Evolutionary conservation across 2,888 invertebrate species (phyloP).

Genomic region (Orchesellides sinensis): DNA sequence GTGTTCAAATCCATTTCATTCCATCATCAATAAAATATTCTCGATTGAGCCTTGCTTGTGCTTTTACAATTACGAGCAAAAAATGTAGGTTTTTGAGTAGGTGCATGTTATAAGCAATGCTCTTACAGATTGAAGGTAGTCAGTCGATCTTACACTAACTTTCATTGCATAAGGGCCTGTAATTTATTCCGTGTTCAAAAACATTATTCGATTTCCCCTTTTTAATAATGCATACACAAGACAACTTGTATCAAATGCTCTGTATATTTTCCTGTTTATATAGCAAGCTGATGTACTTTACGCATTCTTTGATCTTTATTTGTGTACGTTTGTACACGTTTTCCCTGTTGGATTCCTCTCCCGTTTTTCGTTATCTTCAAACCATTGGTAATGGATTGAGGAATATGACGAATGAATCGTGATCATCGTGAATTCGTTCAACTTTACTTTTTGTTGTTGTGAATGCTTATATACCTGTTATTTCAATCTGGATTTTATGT

Average conservation of each 20-base stretch:
- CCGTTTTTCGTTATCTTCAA: neutral
- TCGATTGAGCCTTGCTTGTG: neutral
- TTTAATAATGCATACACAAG: constrained; percentile 26
- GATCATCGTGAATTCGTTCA: constrained; percentile 43
- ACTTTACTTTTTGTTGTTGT: neutral
- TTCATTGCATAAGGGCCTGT: neutral
- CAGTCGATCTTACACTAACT: neutral
- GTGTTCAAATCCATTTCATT: neutral
- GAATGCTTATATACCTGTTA: constrained; percentile 34
- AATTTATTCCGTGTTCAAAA: constrained; percentile 32
- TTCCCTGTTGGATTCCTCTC: constrained; percentile 31
- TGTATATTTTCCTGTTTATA: too few relatives aligned
- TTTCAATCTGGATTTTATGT: constrained; percentile 15
- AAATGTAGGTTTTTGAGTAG: neutral
- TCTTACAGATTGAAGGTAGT: too few relatives aligned
- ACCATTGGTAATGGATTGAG: constrained; percentile 28
- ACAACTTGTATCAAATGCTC: too few relatives aligned
- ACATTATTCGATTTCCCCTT: constrained; percentile 32
- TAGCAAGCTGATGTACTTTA: too few relatives aligned
- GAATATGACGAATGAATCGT: constrained; percentile 48
- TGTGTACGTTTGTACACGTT: constrained; percentile 27
- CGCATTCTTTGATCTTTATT: constrained; percentile 37
- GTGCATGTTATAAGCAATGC: neutral
- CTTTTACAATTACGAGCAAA: neutral
- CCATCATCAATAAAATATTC: constrained; percentile 13